A percentile compares a stretch with the other conserved stretches of the same genome.
Conservation (phyloP, 2,888 invertebrate species). For the Lordiphosa fenestrarum region DNA sequence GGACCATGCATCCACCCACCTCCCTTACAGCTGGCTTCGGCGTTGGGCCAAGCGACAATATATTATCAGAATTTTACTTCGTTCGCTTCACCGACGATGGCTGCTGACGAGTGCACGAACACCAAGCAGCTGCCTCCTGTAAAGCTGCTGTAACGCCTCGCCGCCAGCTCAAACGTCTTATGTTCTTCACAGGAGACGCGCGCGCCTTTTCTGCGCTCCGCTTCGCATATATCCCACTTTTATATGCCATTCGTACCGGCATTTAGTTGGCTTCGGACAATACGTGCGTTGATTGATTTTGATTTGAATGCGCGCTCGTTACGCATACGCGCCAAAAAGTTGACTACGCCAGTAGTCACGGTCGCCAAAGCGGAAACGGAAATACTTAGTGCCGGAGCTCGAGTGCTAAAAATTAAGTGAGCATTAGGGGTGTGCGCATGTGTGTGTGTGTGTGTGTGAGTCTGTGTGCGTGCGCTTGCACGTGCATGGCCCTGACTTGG, state of each 20-base stretch:
- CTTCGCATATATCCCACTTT: constrained; percentile 7
- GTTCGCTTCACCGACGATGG: constrained; percentile 44
- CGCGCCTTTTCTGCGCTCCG: constrained; percentile 43
- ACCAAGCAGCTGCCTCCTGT: constrained; percentile 40
- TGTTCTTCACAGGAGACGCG: constrained; percentile 67
- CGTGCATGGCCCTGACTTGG: not conserved
- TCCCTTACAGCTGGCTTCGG: constrained; percentile 12
- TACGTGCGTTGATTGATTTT: constrained; percentile 63
- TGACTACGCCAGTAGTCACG: constrained; percentile 19
- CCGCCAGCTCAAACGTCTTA: constrained; percentile 68
- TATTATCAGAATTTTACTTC: constrained; percentile 52
- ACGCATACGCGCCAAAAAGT: constrained; percentile 62
- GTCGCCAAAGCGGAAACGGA: constrained; percentile 59
- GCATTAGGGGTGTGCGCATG: constrained; percentile 10
- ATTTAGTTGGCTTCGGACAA: constrained; percentile 47
- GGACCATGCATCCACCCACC: constrained; percentile 22
- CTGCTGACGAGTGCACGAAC: constrained; percentile 36
- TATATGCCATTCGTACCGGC: constrained; percentile 22
- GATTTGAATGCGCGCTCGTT: constrained; percentile 62
- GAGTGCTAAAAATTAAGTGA: constrained; percentile 4
- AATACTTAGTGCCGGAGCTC: constrained; percentile 43
- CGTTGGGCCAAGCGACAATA: constrained; percentile 19
- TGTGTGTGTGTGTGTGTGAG: not conserved
- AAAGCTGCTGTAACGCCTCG: constrained; percentile 51
- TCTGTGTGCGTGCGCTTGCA: no score